Base-by-base conservation (phyloP, 2,888 invertebrate genomes). In the Stictocephala bisonia region DNA sequence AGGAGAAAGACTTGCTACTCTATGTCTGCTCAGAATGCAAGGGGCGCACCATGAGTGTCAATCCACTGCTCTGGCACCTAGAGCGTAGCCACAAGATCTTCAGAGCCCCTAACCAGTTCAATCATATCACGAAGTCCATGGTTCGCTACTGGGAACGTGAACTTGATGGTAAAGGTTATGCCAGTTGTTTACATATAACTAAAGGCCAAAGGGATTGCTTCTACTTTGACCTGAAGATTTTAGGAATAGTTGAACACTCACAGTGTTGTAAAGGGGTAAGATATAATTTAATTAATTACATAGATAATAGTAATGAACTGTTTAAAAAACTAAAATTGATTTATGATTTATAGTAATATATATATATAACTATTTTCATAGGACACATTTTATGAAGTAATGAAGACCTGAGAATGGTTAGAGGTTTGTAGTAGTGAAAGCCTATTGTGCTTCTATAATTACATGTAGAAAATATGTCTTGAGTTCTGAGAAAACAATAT, bases 191-290 rank as follows among this genome's bases (percentile, higher is more conserved):
- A 1, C 69, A 69, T 31, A 40, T 60, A 1, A 26, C 26, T 11
- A 24, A 56, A 22, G 51, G 35, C 7, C 40, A 56, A 51, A 50
- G 56, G 13, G 69, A 69, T 15, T 69, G 69, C 40, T 26, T 20
- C 7, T 69, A 53, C 27, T 50, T 69, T 11, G 69, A 69, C 15
- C 20, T 56, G 40, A 53, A 69, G 15, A 11, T 69, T 9, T n/a
- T 40, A n/a, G 41, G 41, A 22, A 53, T 69, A 31, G 35, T 51
- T 24, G 24, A 53, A 15, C 69, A 69, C 41, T 35, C 20, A 3
- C 69, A 69, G 56, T 26, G 24, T 24, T 69, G 69, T 18, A 35
- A 69, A 69, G 69, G 56, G 27, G 69, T 69, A 35, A 50, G 56
- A 31, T 44, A 44, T 9, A 35, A 35, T n/a, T n/a, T n/a, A n/a